These are phyloP conservation scores for Clarias laeviceps DNA, from an alignment of 2,797 vertebrate species.

Conservation along the genomic window DNA sequence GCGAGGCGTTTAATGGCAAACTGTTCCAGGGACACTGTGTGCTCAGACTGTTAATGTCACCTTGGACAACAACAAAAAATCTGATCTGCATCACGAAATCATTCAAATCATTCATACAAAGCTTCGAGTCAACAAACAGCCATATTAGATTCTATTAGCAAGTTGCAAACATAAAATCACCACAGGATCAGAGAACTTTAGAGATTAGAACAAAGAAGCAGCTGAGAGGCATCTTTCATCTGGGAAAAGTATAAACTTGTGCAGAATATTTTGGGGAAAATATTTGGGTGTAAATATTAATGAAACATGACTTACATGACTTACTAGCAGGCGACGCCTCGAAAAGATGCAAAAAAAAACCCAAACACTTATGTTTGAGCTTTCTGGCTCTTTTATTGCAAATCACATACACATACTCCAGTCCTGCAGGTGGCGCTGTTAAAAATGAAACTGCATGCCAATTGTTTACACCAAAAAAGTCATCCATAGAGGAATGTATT, in stretches of 20 bases:
- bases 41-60: conserved; percentile 10
- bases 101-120: not conserved
- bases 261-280: too few relatives aligned
- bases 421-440: not conserved
- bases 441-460: not conserved
- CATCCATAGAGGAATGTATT: not conserved
- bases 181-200: not conserved
- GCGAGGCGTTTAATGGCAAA: not conserved
- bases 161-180: not conserved
- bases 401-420: not conserved
- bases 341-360: too few relatives aligned
- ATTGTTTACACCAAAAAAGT: not conserved
- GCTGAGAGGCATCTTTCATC: not conserved
- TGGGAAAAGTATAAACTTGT: too few relatives aligned
- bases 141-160: not conserved
- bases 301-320: too few relatives aligned
- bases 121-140: not conserved
- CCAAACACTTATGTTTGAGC: too few relatives aligned
- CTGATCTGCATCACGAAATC: not conserved
- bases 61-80: not conserved
- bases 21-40: conserved; percentile 7
- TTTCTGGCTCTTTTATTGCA: not conserved
- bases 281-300: too few relatives aligned
- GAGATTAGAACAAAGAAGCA: conserved; percentile 9
- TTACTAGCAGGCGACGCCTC: too few relatives aligned